A percentile compares a stretch with the other conserved stretches of the same genome.
Evolutionary conservation across 2,888 invertebrate genomes (phyloP).

Genomic region (Agapostemon virescens): DNA sequence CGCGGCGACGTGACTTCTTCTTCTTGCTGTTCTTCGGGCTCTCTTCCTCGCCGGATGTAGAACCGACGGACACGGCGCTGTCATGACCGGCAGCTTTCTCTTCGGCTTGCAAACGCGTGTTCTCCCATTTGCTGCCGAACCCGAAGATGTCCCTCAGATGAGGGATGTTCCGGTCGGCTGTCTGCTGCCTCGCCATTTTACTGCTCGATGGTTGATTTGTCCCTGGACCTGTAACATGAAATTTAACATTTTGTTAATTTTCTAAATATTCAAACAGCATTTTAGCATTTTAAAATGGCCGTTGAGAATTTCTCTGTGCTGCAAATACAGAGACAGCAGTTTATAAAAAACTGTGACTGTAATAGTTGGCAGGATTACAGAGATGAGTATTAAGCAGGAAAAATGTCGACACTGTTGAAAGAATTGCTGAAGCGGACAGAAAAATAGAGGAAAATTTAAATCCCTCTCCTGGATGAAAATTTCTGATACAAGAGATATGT

Average conservation of each 20-base stretch:
- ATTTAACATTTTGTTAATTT: not conserved
- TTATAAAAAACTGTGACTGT: not conserved
- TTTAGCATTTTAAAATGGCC: no score
- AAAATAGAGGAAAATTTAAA: no score
- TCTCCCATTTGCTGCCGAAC: constrained; percentile 81
- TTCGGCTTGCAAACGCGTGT: constrained; percentile 73
- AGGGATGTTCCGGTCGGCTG: constrained; percentile 88
- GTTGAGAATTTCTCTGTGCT: no score
- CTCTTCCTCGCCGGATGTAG: constrained; percentile 79
- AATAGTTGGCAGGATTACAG: no score
- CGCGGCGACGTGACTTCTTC: constrained; percentile 84
- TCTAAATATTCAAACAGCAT: no score
- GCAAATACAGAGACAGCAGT: no score
- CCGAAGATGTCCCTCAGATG: constrained; percentile 89
- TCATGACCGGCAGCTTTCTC: constrained; percentile 79
- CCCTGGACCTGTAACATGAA: constrained; percentile 4
- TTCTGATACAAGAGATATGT: no score
- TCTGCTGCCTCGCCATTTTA: constrained; percentile 79
- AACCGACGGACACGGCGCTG: constrained; percentile 79
- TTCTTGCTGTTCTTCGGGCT: constrained; percentile 82
- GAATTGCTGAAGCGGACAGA: no score
- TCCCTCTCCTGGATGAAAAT: no score
- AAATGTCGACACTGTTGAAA: no score
- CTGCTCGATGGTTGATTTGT: not conserved
- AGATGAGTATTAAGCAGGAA: no score